phyloP scores from a whole-genome alignment of 2,888 invertebrate species.

The Pyrrhosoma nymphula region DNA sequence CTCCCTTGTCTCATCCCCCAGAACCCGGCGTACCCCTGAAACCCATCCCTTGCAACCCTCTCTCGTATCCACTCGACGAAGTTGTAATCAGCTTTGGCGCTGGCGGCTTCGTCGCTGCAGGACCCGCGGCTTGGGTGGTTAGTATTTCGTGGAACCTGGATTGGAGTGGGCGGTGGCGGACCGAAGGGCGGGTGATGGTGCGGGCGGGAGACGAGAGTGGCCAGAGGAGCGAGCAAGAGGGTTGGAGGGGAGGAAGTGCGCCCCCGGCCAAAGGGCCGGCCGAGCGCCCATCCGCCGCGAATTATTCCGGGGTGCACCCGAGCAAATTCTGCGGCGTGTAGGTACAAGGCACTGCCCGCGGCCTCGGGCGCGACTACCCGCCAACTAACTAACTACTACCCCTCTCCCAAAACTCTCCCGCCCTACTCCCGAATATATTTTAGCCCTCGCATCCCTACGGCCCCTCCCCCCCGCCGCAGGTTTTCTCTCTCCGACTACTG shows the following conservation, averaged over 20 bases:
- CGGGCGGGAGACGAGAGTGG: neutral
- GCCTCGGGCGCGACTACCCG: neutral
- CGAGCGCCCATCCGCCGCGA: neutral
- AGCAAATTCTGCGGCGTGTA: constrained; percentile 23
- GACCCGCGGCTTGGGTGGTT: constrained; percentile 15
- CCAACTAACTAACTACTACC: neutral
- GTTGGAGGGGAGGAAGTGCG: too few relatives aligned
- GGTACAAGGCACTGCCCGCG: constrained; percentile 11
- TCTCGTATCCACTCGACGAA: constrained; percentile 45
- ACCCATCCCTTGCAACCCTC: neutral
- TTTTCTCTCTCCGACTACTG: neutral
- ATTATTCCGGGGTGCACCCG: constrained; percentile 26
- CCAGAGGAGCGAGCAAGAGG: neutral
- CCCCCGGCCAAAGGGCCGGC: neutral
- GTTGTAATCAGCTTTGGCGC: constrained; percentile 65
- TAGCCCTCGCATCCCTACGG: neutral
- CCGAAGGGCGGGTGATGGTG: neutral
- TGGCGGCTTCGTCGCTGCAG: constrained; percentile 24
- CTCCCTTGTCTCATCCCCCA: neutral
- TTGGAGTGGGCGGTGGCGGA: neutral
- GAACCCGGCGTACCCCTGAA: neutral
- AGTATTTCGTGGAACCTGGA: constrained; percentile 42
- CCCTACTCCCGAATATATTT: neutral
- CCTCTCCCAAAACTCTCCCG: neutral
- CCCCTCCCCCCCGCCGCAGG: neutral